These are phyloP conservation scores for Sussaba pulchella DNA, from an alignment of 2,888 invertebrate species.

Conservation along the genomic window DNA sequence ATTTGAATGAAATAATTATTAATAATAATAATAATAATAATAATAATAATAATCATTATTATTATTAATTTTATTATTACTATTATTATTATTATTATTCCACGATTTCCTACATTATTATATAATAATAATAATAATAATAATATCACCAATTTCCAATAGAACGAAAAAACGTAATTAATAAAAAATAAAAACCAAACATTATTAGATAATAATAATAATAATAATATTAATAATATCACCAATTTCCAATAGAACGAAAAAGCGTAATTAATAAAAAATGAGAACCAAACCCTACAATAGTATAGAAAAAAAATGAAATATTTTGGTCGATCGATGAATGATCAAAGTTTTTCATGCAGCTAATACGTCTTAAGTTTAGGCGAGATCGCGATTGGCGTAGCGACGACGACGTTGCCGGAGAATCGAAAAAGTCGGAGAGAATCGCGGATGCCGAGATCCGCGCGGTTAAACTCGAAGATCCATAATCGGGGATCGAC, in stretches of 20 bases:
- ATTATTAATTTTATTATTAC: no score
- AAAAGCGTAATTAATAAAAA: background rate
- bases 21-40: no score
- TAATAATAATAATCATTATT: no score
- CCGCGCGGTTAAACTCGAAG: conserved; percentile 20
- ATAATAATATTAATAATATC: background rate
- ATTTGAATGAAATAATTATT: no score
- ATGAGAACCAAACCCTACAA: background rate
- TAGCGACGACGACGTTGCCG: background rate
- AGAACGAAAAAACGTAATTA: no score
- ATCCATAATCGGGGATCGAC: conserved; percentile 39
- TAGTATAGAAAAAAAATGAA: background rate
- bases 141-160: background rate
- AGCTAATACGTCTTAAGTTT: conserved; percentile 11
- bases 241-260: no score
- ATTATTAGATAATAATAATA: background rate
- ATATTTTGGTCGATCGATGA: background rate
- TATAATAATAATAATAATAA: no score
- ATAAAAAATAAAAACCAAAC: background rate
- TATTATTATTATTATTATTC: no score
- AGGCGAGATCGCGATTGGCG: background rate
- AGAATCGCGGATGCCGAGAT: conserved; percentile 60
- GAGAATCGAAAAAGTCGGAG: conserved; percentile 10
- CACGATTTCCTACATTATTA: no score
- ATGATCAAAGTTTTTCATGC: background rate